Evolutionary conservation across 2,888 invertebrate genomes (phyloP).

Genomic region (Salpingus planirostris): DNA sequence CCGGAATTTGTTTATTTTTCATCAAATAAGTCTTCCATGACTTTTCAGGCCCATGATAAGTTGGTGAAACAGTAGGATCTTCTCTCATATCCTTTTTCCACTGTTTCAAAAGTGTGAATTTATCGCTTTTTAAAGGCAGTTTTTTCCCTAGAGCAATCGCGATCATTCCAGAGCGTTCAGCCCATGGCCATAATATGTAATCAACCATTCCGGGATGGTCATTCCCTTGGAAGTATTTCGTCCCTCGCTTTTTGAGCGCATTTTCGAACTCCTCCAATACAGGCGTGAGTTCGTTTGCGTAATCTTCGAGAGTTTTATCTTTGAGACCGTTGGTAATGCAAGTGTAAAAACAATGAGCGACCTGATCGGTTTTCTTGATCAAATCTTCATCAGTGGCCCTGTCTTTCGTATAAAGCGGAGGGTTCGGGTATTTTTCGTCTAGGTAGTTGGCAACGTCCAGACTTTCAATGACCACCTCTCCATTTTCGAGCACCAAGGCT

Average conservation of each 20-base stretch:
- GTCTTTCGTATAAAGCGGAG: slow-evolving; percentile 42
- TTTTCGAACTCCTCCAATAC: slow-evolving; percentile 26
- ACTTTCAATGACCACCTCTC: not conserved
- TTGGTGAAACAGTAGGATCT: slow-evolving; percentile 19
- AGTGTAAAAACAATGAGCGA: no score
- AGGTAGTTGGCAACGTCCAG: slow-evolving; percentile 35
- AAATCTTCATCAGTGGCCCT: no score
- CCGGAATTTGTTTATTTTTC: slow-evolving; percentile 18
- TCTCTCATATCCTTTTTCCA: slow-evolving; percentile 26
- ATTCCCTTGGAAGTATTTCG: no score
- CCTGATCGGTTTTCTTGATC: no score
- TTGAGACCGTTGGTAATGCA: slow-evolving; percentile 14
- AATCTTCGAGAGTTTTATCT: slow-evolving; percentile 21
- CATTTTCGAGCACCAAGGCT: not conserved
- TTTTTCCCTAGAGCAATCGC: slow-evolving; percentile 19
- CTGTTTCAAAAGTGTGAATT: slow-evolving; percentile 20
- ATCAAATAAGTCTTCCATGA: slow-evolving; percentile 22
- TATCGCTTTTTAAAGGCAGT: slow-evolving; percentile 19
- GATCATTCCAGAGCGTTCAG: slow-evolving; percentile 22
- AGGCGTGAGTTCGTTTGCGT: slow-evolving; percentile 21
- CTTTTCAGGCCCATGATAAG: slow-evolving; percentile 26
- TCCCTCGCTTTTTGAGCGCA: slow-evolving; percentile 23
- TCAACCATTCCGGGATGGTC: slow-evolving; percentile 16
- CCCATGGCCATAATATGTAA: slow-evolving; percentile 33
- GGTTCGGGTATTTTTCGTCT: slow-evolving; percentile 46